Percentiles rank a stretch among this genome's conserved stretches.
Evolutionary conservation across 2,888 invertebrate genomes (phyloP).

Genomic region (Poecilobothrus nobilitatus): DNA sequence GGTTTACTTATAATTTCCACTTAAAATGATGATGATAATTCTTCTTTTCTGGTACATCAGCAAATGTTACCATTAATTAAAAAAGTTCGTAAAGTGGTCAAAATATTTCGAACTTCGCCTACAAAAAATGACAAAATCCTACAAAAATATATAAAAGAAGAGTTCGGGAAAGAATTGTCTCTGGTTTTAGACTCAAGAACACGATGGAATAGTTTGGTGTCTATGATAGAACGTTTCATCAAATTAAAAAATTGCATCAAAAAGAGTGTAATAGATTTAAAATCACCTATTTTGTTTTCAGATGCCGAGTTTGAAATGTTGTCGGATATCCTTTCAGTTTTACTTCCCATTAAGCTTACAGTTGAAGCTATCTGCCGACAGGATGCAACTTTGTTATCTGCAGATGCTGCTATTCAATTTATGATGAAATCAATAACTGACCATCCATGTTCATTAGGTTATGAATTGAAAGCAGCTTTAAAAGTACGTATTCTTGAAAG

Average conservation of each 20-base stretch:
- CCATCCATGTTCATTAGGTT: background rate
- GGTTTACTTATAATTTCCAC: too few relatives aligned
- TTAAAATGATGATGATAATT: too few relatives aligned
- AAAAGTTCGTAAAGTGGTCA: slow-evolving; percentile 11
- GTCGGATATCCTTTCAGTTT: background rate
- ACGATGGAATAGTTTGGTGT: slow-evolving; percentile 20
- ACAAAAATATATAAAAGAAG: slow-evolving; percentile 17
- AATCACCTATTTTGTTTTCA: slow-evolving; percentile 17
- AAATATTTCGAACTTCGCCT: slow-evolving; percentile 8
- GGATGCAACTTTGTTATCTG: slow-evolving; percentile 5
- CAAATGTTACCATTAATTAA: too few relatives aligned
- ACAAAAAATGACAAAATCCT: slow-evolving; percentile 17
- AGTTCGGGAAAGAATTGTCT: slow-evolving; percentile 18
- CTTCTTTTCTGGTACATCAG: too few relatives aligned
- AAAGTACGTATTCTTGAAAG: background rate
- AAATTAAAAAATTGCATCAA: slow-evolving; percentile 23
- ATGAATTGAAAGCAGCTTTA: background rate
- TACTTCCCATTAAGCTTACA: slow-evolving; percentile 1
- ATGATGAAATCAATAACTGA: background rate
- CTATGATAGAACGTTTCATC: slow-evolving; percentile 21
- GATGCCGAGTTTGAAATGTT: slow-evolving; percentile 5
- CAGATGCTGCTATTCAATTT: slow-evolving; percentile 9
- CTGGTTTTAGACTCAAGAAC: slow-evolving; percentile 20
- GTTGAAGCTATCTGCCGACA: slow-evolving; percentile 8
- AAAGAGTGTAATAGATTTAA: slow-evolving; percentile 24